These are phyloP conservation scores for Eufriesea mexicana DNA, from an alignment of 1,140 invertebrate species.

Conservation along the genomic window DNA sequence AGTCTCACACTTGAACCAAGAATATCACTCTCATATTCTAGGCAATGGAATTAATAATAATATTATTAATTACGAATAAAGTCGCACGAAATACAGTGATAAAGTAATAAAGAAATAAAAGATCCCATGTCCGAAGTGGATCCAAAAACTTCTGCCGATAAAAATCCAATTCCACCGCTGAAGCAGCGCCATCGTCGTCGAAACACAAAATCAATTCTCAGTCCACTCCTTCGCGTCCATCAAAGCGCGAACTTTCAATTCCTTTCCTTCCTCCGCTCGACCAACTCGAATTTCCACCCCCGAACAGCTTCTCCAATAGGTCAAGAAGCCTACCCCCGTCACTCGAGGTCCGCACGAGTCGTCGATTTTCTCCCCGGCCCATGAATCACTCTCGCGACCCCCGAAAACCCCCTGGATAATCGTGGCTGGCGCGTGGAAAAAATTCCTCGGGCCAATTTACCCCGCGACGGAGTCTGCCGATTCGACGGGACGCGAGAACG, in stretches of 20 bases:
- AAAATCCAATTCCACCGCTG: neutral
- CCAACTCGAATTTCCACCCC: neutral
- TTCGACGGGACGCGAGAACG: neutral
- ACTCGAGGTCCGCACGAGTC: neutral
- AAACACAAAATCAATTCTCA: neutral
- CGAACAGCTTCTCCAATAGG: neutral
- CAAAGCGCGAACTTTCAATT: neutral
- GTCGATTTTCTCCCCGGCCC: neutral
- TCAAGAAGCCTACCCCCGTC: neutral
- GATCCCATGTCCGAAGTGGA: too few relatives aligned
- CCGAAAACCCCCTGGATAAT: neutral
- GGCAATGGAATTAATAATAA: too few relatives aligned
- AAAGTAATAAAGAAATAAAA: too few relatives aligned
- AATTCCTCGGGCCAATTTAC: conserved; percentile 26
- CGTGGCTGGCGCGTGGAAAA: conserved; percentile 3
- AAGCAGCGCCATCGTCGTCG: neutral
- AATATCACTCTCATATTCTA: too few relatives aligned
- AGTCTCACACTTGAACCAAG: too few relatives aligned
- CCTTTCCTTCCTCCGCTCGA: neutral
- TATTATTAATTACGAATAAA: too few relatives aligned
- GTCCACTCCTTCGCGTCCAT: neutral
- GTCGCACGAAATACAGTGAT: too few relatives aligned
- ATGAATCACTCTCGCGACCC: conserved; percentile 1
- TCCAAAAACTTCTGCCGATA: neutral
- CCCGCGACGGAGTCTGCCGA: conserved; percentile 6